Evolutionary conservation across 2,888 invertebrate species (phyloP), one percentile per base, ranked within the genome.

Genomic region (Ormyrus pomaceus): DNA sequence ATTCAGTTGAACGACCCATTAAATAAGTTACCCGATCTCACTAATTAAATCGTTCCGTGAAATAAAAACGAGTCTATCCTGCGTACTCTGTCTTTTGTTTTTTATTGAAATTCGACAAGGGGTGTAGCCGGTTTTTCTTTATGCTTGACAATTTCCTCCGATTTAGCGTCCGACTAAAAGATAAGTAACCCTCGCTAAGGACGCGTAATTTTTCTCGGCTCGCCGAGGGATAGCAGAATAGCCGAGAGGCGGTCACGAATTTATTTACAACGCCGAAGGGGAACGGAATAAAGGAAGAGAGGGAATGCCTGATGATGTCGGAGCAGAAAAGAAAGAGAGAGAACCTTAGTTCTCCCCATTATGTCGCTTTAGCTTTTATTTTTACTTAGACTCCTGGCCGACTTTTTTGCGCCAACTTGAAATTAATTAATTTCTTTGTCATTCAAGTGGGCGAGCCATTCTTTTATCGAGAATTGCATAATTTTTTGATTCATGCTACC

Each of bases 171-270:
- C 11, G 46, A 50, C 59, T 34, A 2, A 19, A 6, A 56, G 56
- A 74, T 65, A 65, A 74, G 11, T 74, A 34, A 34, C 48, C 50
- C 73, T 48, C 58, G 73, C 65, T 56, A 65, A 74, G 34, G 50
- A 11, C 6, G 7, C 48, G 69, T 58, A 61, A 51, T 71, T 61
- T 71, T 71, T 71, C 71, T 51, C 34, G 7, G 7, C 56, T 8
- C 6, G n/a, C 19, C 10, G 6, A 46, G 46, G 56, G 34, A 34
- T 34, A 34, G 34, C 34, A 56, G 56, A 13, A 55, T 4, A 68
- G 8, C 55, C 6, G n/a, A 34, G 34, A 34, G 55, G 34, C 56
- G 7, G 6, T 13, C 5, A 19, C 48, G 55, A 73, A 64, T 73
- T 73, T 73, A 73, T 73, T 73, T 53, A 73, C 50, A 64, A 55